phyloP scores from a whole-genome alignment of 2,797 vertebrate species.

The Ctenopoma multispine region DNA sequence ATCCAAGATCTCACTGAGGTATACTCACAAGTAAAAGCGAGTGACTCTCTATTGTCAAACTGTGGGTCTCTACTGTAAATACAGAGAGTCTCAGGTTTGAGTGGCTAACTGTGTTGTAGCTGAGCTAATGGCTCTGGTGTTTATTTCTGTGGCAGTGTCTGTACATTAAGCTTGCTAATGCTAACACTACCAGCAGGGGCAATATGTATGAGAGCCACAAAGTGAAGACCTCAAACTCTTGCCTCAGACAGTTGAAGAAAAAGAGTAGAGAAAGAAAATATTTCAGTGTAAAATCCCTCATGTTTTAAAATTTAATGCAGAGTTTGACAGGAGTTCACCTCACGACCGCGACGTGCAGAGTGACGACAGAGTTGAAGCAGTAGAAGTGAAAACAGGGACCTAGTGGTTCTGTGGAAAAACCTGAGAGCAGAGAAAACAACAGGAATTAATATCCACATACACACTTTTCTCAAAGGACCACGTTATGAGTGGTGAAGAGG shows the following conservation, averaged over 20 bases:
- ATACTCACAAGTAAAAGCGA: no score
- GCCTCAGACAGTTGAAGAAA: no score
- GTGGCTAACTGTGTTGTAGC: no score
- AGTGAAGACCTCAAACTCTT: no score
- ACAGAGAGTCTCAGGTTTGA: no score
- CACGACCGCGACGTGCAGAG: neutral
- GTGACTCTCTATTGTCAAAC: no score
- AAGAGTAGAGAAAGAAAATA: no score
- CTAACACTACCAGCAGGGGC: neutral
- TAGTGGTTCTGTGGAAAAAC: constrained; percentile 17
- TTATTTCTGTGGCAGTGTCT: no score
- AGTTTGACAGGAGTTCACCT: neutral
- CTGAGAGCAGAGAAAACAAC: constrained; percentile 7
- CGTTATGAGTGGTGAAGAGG: constrained; percentile 56
- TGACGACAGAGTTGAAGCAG: neutral
- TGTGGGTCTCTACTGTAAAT: no score
- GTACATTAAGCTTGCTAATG: neutral
- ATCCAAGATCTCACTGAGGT: no score
- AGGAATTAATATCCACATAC: constrained; percentile 9
- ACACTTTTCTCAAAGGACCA: constrained; percentile 49
- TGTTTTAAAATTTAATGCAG: neutral
- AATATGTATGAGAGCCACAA: neutral
- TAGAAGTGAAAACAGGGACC: constrained; percentile 5
- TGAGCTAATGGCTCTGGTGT: no score
- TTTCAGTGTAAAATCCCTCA: no score